Evolutionary conservation across 2,888 invertebrate genomes (phyloP).

Genomic region (Amaurobius ferox): DNA sequence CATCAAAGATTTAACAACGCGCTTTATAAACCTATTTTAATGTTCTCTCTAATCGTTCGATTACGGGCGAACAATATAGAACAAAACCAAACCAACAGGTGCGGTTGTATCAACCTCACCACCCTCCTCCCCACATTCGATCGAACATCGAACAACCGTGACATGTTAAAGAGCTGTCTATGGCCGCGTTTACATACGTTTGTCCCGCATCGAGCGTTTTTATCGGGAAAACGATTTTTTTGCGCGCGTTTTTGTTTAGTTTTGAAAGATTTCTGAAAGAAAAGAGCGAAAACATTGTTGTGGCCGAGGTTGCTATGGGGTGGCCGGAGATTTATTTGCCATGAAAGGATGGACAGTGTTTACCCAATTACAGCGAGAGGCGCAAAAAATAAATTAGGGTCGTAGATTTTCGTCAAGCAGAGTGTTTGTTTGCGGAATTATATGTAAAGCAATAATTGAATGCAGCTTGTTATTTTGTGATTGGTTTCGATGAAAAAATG

Average conservation of each 20-base stretch:
- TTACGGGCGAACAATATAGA: neutral
- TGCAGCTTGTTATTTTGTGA: too few relatives aligned
- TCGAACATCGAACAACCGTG: constrained; percentile 15
- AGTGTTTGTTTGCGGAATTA: neutral
- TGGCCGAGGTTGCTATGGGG: constrained; percentile 64
- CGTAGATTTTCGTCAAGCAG: neutral
- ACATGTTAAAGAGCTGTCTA: constrained; percentile 64
- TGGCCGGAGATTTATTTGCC: neutral
- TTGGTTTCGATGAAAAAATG: too few relatives aligned
- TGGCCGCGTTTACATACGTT: constrained; percentile 33
- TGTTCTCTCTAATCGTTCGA: neutral
- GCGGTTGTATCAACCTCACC: constrained; percentile 1
- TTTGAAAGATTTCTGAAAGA: constrained; percentile 5
- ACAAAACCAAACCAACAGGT: constrained; percentile 3
- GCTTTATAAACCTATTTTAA: neutral
- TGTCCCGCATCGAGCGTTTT: neutral
- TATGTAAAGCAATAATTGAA: too few relatives aligned
- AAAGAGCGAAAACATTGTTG: constrained; percentile 17
- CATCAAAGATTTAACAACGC: neutral
- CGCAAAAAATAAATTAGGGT: constrained; percentile 15
- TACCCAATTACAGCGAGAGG: constrained; percentile 7
- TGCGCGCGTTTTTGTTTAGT: neutral
- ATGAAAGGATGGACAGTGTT: constrained; percentile 26
- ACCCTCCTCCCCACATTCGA: neutral
- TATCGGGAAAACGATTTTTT: constrained; percentile 57